Percentiles rank a stretch among this genome's conserved stretches.
phyloP scores from a whole-genome alignment of 2,888 invertebrate species.

The Ectemnius cavifrons region DNA sequence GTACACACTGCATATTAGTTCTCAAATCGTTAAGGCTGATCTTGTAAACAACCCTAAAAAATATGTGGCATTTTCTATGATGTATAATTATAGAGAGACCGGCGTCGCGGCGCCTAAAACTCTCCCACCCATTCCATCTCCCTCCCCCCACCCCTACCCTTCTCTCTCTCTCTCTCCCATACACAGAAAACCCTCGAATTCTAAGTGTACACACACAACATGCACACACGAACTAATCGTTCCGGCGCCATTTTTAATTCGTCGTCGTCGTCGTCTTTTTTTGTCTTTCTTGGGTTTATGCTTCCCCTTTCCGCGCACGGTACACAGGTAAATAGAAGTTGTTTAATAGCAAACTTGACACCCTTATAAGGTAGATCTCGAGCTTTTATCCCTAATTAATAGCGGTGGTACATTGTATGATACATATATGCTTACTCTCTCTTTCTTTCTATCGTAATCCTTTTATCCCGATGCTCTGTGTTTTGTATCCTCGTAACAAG shows the following conservation, averaged over 20 bases:
- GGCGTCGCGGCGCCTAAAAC: too few relatives aligned
- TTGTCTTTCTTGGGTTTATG: too few relatives aligned
- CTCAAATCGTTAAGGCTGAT: constrained; percentile 76
- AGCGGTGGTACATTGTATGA: constrained; percentile 65
- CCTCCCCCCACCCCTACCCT: too few relatives aligned
- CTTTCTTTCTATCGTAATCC: background rate
- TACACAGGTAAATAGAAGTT: constrained; percentile 73
- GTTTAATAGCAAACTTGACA: constrained; percentile 71
- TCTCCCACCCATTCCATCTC: too few relatives aligned
- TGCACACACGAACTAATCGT: too few relatives aligned
- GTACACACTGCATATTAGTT: constrained; percentile 56
- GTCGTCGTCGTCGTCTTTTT: too few relatives aligned
- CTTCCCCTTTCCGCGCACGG: constrained; percentile 27
- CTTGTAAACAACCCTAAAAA: constrained; percentile 78
- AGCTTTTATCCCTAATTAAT: constrained; percentile 68
- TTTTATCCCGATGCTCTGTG: too few relatives aligned
- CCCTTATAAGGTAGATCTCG: constrained; percentile 65
- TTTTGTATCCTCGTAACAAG: constrained; percentile 65
- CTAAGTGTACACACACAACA: too few relatives aligned
- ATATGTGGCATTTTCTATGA: constrained; percentile 77
- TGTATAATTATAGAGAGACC: constrained; percentile 59
- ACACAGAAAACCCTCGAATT: too few relatives aligned
- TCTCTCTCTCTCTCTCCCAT: too few relatives aligned
- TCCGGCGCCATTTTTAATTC: too few relatives aligned
- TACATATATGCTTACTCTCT: background rate